Evolutionary conservation across 2,888 invertebrate species (phyloP), one percentile per base, ranked within the genome.

Genomic region (Hermodice carunculata): DNA sequence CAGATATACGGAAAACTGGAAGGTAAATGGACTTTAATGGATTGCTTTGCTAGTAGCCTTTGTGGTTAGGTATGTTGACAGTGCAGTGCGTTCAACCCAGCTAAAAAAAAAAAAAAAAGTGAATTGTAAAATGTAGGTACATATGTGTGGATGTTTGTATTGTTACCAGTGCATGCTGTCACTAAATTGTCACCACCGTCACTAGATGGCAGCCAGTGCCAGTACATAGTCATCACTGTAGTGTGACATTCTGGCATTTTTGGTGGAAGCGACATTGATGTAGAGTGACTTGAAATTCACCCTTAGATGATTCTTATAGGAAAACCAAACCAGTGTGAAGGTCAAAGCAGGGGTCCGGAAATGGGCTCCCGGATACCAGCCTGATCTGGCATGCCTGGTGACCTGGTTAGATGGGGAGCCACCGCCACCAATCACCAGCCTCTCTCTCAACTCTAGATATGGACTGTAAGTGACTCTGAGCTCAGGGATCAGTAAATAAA

Each of bases 391-490:
- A 76, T 97, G 97, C 87, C 89, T 98, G 82, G 94, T 98, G 80
- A 92, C 92, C 57, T 93, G 93, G 88, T 89, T 90, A 69, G 91
- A 91, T 79, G 91, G 91, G 49, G 85, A 84, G 67, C 91, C 93
- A 80, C 92, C 96, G 78, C 92, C 93, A 87, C 91, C 91, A 86
- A 92, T 98, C 84, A 92, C 95, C 77, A 91, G 96, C 74, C 91
- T 98, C 83, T 92, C 94, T 80, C 90, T 99, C 87, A 98, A 97
- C 89, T 96, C 98, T 79, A 94, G 94, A 64, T 98, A 96, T 88
- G 97, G 97, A 87, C 90, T 99, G 98, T 98, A 89, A 93, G 95
- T 92, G n/a, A n/a, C n/a, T n/a, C n/a, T n/a, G n/a, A n/a, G n/a
- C n/a, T n/a, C n/a, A n/a, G n/a, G n/a, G n/a, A n/a, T n/a, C n/a